These are phyloP conservation scores for Macrostomum lignano DNA, from an alignment of 1,140 invertebrate species.

Conservation along the genomic window DNA sequence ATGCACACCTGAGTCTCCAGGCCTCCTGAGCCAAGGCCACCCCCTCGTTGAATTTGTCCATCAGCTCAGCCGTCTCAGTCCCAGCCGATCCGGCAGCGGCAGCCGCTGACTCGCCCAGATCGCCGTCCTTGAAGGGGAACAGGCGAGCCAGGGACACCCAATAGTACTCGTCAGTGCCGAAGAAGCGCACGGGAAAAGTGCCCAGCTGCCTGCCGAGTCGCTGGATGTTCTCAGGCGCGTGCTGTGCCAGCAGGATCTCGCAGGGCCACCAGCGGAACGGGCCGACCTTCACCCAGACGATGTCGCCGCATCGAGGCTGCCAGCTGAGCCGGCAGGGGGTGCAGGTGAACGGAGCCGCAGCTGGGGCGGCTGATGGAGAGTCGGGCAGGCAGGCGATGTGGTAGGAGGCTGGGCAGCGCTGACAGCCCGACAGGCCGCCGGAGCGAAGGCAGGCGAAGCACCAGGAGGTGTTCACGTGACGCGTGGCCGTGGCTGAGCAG, in stretches of 20 bases:
- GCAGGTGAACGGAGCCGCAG: too few species aligned
- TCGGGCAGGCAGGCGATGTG: slow-evolving; percentile 54
- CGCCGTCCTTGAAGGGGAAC: background rate
- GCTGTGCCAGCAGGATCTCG: slow-evolving; percentile 48
- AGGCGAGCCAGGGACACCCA: slow-evolving; percentile 31
- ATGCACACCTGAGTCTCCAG: too few species aligned
- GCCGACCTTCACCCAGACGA: slow-evolving; percentile 1
- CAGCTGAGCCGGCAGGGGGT: too few species aligned
- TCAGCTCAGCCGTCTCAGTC: too few species aligned
- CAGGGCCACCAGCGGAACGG: slow-evolving; percentile 60
- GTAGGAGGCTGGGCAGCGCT: slow-evolving; percentile 63
- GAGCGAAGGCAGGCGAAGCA: slow-evolving; percentile 27
- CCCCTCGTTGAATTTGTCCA: too few species aligned
- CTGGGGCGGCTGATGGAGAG: too few species aligned
- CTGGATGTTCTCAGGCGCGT: slow-evolving; percentile 50
- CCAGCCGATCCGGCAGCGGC: too few species aligned
- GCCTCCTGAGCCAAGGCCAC: too few species aligned
- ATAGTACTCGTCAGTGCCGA: slow-evolving; percentile 58
- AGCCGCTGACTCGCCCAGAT: too few species aligned
- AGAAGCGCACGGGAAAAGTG: slow-evolving; percentile 70
- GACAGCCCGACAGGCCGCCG: slow-evolving; percentile 61
- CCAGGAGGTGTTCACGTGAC: slow-evolving; percentile 5
- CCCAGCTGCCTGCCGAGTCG: slow-evolving; percentile 40
- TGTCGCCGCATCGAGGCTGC: too few species aligned
- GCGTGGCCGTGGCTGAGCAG: background rate